Conservation (phyloP, 2,113 vertebrate genomes). For the Aythya baeri region DNA sequence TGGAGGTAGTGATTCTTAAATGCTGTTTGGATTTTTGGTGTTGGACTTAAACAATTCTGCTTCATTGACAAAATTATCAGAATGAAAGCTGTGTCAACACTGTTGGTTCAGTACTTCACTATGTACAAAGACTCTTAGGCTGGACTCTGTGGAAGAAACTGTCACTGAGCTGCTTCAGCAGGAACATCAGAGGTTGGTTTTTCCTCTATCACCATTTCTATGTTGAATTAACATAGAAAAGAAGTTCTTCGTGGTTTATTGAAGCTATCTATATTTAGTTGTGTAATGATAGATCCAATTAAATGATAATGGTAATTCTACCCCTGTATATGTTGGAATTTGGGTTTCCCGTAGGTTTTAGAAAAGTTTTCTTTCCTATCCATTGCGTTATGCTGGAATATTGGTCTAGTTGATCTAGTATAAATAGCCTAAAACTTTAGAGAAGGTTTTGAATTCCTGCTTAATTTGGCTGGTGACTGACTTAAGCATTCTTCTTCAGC, state of each 20-base stretch:
- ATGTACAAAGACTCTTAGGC: neutral
- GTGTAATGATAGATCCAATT: neutral
- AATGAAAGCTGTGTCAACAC: neutral
- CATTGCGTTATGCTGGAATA: neutral
- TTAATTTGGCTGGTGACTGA: neutral
- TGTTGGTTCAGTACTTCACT: neutral
- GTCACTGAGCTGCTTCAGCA: neutral
- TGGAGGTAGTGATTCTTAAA: neutral
- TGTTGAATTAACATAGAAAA: neutral
- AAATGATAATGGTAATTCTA: neutral
- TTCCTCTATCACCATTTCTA: neutral
- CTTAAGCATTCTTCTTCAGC: neutral
- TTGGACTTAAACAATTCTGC: too few species aligned
- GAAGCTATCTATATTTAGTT: neutral
- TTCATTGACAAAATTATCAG: too few species aligned
- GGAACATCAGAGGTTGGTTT: neutral
- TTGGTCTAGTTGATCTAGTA: neutral
- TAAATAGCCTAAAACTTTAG: neutral
- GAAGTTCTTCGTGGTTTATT: neutral
- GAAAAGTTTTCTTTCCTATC: neutral
- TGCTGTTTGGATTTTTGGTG: neutral
- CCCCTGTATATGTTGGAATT: neutral
- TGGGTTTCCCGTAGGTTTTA: neutral
- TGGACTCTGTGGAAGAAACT: neutral
- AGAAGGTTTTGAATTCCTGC: neutral